Base-by-base conservation (phyloP, 2,113 vertebrate genomes). In the Pseudopipra pipra region DNA sequence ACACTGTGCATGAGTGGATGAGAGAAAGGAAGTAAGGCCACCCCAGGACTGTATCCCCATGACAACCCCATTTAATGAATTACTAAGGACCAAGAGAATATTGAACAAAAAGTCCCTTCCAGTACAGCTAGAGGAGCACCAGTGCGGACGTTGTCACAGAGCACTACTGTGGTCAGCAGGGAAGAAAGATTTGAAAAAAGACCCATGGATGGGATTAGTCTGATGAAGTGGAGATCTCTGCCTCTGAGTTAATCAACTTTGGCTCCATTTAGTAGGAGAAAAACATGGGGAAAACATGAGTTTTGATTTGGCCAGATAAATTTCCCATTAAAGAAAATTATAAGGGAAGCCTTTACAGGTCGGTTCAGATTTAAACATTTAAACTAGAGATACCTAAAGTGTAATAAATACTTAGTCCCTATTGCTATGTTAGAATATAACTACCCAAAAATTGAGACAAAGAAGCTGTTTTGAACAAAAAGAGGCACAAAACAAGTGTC, bases 21-120 rank as follows among this genome's bases (percentile, higher is more conserved):
- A 89, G 56, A 80, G 51, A 62, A 59, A 78, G 87, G 37, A 96
- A 84, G 56, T 2, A 6, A 93, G 76, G 77, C 86, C 61, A 75
- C 66, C 62, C 89, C 65, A 66, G 85, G 84, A 92, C 37, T 65
- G 13, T 61, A 75, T 95, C 89, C 95, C 84, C 87, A 96, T 92
- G 93, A 86, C 86, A 92, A 82, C 73, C 37, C 20, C 33, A 56
- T 79, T 82, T 85, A 95, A 77, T 44, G 65, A 74, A 82, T 87
- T 91, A 66, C 80, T 68, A 52, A 86, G 70, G 87, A 72, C 41
- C 41, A 63, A 47, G 44, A 84, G 55, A 81, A 81, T 85, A 75
- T 52, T 81, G 68, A 81, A 81, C 43, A 90, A 77, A 74, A 90
- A 59, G 33, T 87, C 47, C 80, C 28, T 90, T 94, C 63, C 11